A percentile compares a stretch with the other conserved stretches of the same genome.
Conservation (phyloP, 2,113 vertebrate genomes). For the Indicator indicator region DNA sequence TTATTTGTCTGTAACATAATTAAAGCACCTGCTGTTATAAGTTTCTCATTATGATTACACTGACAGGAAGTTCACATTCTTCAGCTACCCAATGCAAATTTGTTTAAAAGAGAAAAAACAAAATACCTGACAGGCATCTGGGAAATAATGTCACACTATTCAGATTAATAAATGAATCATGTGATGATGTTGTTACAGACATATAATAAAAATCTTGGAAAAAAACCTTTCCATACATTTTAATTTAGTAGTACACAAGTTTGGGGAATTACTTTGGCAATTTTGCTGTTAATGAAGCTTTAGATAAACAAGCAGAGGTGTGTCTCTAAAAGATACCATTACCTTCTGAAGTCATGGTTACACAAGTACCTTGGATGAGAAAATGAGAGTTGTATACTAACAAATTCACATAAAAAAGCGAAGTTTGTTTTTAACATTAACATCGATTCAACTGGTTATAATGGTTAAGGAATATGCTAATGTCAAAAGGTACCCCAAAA, state of each 20-base stretch:
- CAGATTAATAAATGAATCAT: not conserved
- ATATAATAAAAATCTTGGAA: not conserved
- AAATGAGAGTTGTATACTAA: not conserved
- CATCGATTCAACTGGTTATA: not conserved
- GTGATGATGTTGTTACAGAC: not conserved
- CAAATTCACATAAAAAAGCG: not conserved
- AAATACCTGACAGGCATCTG: not conserved
- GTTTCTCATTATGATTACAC: not conserved
- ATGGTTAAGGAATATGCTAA: not conserved
- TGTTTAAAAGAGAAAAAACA: not conserved
- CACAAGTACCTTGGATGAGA: not conserved
- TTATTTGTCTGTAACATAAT: constrained; percentile 32
- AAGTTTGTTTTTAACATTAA: not conserved
- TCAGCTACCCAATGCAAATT: not conserved
- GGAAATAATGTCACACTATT: not conserved
- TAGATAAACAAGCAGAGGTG: not conserved
- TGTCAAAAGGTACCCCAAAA: not conserved
- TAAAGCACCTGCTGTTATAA: constrained; percentile 27
- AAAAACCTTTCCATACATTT: not conserved
- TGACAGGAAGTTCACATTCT: not conserved
- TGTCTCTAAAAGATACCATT: not conserved
- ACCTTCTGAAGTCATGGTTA: not conserved
- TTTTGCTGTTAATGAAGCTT: not conserved
- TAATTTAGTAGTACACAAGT: not conserved
- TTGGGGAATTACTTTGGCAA: not conserved